Base-by-base conservation (phyloP, 2,797 vertebrate genomes). In the Hemibagrus guttatus region DNA sequence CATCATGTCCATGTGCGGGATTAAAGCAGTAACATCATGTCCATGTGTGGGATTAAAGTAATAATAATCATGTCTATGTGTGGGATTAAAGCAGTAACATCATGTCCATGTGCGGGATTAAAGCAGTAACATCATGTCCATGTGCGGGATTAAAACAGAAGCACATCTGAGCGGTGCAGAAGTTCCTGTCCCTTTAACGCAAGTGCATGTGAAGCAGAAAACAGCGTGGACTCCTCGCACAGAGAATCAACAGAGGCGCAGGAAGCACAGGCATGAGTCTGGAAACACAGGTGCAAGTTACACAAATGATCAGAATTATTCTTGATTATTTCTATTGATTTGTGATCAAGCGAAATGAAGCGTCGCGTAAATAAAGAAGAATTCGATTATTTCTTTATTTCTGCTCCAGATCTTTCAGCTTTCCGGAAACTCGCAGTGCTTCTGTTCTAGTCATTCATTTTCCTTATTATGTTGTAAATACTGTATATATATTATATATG, bases 171-270 rank as follows among this genome's bases (percentile, higher is more conserved):
- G 21, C 35, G 42, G 2, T 35, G 28, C 54, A 58, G 52, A 35
- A 58, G 19, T 58, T 35, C 75, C 79, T 81, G 58, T 63, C 59
- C 59, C 58, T 81, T 81, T 81, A 81, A 81, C 3, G 11, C 52
- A 42, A 9, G 26, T 42, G 56, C 12, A 13, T 61, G 4, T 42
- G 35, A 26, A 61, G 11, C 56, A 80, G 12, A 31, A n/a, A 14
- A 16, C 28, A 23, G n/a, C 49, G 0, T n/a, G 71, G 16, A 19
- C 6, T 21, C 19, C 14, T 14, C 49, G 26, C 72, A 28, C n/a
- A 54, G 52, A 58, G 52, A 35, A 58, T 21, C 16, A 75, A 7
- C 8, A 13, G 17, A 78, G n/a, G 46, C 46, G 42, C 42, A n/a
- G 52, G 28, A 56, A 16, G 23, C 56, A 42, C 74, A 49, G 49